Conservation (phyloP, 35 echinoderm and acorn worm species). For the Apostichopus parvimensis region DNA sequence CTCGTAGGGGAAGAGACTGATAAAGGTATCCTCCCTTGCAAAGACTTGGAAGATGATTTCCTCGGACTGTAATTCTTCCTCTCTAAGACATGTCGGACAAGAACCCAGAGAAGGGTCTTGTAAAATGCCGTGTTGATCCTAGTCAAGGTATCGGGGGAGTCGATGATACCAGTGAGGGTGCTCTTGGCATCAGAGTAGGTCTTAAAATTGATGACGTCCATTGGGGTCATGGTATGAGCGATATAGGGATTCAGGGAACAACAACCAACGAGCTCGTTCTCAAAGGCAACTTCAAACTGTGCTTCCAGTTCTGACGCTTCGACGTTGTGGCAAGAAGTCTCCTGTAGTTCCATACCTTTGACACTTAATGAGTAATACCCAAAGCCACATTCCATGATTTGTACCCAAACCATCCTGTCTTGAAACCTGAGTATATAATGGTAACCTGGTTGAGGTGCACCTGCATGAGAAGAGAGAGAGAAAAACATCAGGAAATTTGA, state of each 20-base stretch:
- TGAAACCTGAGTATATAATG: slow-evolving; percentile 80
- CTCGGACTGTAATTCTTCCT: slow-evolving; percentile 55
- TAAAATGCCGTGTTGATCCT: slow-evolving; percentile 73
- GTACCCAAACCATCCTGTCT: slow-evolving; percentile 96
- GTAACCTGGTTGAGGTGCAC: slow-evolving; percentile 56
- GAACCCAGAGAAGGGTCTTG: slow-evolving; percentile 80
- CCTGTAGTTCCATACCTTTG: slow-evolving; percentile 96
- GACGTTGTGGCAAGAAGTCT: slow-evolving; percentile 95
- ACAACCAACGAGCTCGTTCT: slow-evolving; percentile 43
- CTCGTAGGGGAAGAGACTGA: slow-evolving; percentile 24
- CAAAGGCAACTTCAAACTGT: slow-evolving; percentile 82
- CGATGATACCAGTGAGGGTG: slow-evolving; percentile 90
- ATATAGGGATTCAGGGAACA: slow-evolving; percentile 77
- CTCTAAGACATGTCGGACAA: slow-evolving; percentile 68
- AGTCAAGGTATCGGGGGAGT: slow-evolving; percentile 77
- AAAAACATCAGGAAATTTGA: not conserved
- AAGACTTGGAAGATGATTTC: slow-evolving; percentile 7
- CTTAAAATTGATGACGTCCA: slow-evolving; percentile 74
- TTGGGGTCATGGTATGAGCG: slow-evolving; percentile 72
- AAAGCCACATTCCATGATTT: slow-evolving; percentile 87
- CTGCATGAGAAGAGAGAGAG: slow-evolving; percentile 12
- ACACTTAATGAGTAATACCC: slow-evolving; percentile 86
- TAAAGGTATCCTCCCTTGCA: not conserved
- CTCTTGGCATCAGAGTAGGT: slow-evolving; percentile 96
- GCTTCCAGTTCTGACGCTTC: slow-evolving; percentile 88